Conservation (phyloP, 2,888 invertebrate genomes). For the Rhagonycha fulva region DNA sequence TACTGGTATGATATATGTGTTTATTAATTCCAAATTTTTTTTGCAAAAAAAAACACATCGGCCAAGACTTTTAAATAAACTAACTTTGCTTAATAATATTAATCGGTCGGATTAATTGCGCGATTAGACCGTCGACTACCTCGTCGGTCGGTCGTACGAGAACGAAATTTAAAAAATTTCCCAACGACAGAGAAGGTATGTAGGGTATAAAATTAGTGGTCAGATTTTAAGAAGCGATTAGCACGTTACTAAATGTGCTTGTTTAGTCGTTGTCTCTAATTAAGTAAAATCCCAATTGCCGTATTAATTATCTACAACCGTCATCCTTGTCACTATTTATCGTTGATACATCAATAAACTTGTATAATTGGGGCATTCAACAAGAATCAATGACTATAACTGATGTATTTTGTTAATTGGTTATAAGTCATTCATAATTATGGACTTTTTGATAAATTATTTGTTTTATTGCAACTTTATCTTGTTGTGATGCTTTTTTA, state of each 20-base stretch:
- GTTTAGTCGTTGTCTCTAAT: constrained; percentile 46
- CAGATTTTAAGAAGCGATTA: constrained; percentile 35
- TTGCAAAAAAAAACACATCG: background rate
- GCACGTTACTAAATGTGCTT: constrained; percentile 39
- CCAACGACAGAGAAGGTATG: background rate
- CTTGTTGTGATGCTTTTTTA: constrained; percentile 28
- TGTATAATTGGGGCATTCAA: constrained; percentile 40
- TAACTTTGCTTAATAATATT: background rate
- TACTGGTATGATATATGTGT: background rate
- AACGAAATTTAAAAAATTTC: background rate
- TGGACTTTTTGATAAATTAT: constrained; percentile 27
- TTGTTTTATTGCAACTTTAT: constrained; percentile 30
- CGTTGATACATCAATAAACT: constrained; percentile 33
- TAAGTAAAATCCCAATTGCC: constrained; percentile 46
- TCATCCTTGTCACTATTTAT: constrained; percentile 33
- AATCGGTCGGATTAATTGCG: background rate
- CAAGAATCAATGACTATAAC: constrained; percentile 31
- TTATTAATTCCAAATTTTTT: background rate
- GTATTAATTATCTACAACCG: constrained; percentile 44
- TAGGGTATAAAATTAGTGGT: constrained; percentile 32
- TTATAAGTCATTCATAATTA: constrained; percentile 33
- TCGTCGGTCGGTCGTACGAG: background rate
- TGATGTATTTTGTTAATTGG: constrained; percentile 38
- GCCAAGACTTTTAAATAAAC: too few relatives aligned
- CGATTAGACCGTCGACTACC: background rate